These are phyloP conservation scores for Ptyas mucosa DNA, from an alignment of 2,113 vertebrate genomes.

Conservation along the genomic window DNA sequence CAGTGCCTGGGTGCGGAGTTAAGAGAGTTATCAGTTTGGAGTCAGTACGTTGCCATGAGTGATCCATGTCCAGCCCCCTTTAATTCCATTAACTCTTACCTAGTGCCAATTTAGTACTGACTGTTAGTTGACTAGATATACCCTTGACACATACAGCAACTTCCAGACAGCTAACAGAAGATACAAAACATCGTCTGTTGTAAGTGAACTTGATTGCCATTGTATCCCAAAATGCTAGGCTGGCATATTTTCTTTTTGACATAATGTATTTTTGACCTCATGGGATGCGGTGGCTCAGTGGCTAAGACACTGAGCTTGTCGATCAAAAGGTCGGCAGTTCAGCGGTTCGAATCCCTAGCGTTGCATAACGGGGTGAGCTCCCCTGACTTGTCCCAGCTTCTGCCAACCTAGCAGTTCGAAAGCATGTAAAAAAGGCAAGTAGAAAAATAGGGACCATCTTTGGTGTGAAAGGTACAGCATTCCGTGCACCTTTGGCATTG, in stretches of 20 bases:
- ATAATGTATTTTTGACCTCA: background rate
- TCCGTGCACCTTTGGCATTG: no score
- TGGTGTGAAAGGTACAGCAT: no score
- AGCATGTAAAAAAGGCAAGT: no score
- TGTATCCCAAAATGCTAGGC: background rate
- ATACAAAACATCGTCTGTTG: background rate
- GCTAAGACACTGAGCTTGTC: no score
- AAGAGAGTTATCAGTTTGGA: background rate
- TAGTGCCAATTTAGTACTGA: background rate
- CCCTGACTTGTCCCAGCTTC: no score
- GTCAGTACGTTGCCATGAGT: background rate
- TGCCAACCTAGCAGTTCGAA: no score
- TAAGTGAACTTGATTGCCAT: background rate
- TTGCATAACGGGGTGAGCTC: no score
- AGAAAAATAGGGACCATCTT: no score
- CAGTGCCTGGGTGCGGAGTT: background rate
- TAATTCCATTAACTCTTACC: background rate
- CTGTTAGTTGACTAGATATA: background rate
- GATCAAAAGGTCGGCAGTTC: no score
- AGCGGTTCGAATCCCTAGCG: no score
- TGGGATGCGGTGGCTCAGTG: no score
- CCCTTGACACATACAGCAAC: background rate
- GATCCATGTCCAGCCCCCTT: background rate
- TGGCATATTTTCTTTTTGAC: background rate
- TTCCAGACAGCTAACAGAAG: background rate